These are phyloP conservation scores for Rutpela maculata DNA, from an alignment of 2,888 invertebrate species.

Conservation along the genomic window DNA sequence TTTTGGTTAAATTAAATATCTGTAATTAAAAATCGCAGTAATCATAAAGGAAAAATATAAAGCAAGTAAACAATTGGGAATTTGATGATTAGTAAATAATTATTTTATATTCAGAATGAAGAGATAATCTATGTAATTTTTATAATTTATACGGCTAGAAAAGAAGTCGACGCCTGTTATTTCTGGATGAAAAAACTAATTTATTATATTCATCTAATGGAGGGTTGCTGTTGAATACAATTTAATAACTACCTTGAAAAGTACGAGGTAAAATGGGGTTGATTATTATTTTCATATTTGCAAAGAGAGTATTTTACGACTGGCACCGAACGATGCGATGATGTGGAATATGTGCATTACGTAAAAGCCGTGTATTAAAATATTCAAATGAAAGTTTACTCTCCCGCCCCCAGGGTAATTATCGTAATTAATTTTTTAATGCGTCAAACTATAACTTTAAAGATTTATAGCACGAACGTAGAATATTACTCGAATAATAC, in stretches of 20 bases:
- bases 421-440: slow-evolving; percentile 25
- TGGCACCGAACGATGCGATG: neutral
- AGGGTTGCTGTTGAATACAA: slow-evolving; percentile 45
- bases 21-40: too few relatives aligned
- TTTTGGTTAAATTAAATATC: too few relatives aligned
- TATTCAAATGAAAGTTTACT: slow-evolving; percentile 24
- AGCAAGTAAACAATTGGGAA: neutral
- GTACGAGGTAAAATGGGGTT: slow-evolving; percentile 35
- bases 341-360: slow-evolving; percentile 18
- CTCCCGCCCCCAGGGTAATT: slow-evolving; percentile 6
- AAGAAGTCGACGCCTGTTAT: slow-evolving; percentile 35
- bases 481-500: neutral
- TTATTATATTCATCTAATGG: slow-evolving; percentile 45
- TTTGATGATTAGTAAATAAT: too few relatives aligned
- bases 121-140: slow-evolving; percentile 19
- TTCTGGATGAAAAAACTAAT: slow-evolving; percentile 37
- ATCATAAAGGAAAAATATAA: too few relatives aligned
- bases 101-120: slow-evolving; percentile 7
- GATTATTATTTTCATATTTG: slow-evolving; percentile 48
- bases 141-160: slow-evolving; percentile 17
- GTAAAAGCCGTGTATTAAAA: slow-evolving; percentile 9
- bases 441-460: neutral
- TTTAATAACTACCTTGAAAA: slow-evolving; percentile 44
- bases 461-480: slow-evolving; percentile 16
- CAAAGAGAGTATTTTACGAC: slow-evolving; percentile 12